phyloP scores from a whole-genome alignment of 2,113 vertebrate genomes.

The Holacanthus passer region DNA sequence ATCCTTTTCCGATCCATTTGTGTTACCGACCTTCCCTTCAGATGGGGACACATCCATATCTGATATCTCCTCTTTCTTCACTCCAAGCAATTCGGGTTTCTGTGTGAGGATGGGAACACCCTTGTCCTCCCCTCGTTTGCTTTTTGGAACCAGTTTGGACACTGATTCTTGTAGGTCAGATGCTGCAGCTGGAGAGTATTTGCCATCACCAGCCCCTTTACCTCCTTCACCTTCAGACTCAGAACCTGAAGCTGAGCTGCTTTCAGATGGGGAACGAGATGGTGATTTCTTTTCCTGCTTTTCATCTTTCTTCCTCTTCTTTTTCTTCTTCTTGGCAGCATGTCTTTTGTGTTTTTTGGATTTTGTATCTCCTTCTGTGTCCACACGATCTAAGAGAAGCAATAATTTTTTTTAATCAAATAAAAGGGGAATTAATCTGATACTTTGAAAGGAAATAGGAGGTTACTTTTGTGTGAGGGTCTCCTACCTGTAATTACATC shows the following conservation, averaged over 20 bases:
- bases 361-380: slow-evolving; percentile 78
- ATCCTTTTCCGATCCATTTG: slow-evolving; percentile 62
- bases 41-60: slow-evolving; percentile 43
- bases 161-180: slow-evolving; percentile 68
- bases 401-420: neutral
- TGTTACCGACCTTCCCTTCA: slow-evolving; percentile 31
- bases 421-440: neutral
- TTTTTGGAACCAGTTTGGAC: slow-evolving; percentile 60
- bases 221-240: slow-evolving; percentile 82
- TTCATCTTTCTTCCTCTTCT: slow-evolving; percentile 84
- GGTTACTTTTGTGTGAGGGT: neutral
- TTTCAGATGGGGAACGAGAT: slow-evolving; percentile 85
- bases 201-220: slow-evolving; percentile 64
- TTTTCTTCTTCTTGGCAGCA: slow-evolving; percentile 85
- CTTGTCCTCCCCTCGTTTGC: slow-evolving; percentile 68
- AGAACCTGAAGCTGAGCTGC: slow-evolving; percentile 82
- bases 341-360: slow-evolving; percentile 85
- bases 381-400: slow-evolving; percentile 56
- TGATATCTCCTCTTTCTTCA: slow-evolving; percentile 56
- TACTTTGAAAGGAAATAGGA: neutral
- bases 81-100: slow-evolving; percentile 55
- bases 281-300: slow-evolving; percentile 83
- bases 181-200: slow-evolving; percentile 48
- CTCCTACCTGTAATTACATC: slow-evolving; percentile 72
- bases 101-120: slow-evolving; percentile 8